Percentiles rank a stretch among this genome's conserved stretches.
Conservation (phyloP, 2,113 vertebrate genomes). For the Pardalotus punctatus region DNA sequence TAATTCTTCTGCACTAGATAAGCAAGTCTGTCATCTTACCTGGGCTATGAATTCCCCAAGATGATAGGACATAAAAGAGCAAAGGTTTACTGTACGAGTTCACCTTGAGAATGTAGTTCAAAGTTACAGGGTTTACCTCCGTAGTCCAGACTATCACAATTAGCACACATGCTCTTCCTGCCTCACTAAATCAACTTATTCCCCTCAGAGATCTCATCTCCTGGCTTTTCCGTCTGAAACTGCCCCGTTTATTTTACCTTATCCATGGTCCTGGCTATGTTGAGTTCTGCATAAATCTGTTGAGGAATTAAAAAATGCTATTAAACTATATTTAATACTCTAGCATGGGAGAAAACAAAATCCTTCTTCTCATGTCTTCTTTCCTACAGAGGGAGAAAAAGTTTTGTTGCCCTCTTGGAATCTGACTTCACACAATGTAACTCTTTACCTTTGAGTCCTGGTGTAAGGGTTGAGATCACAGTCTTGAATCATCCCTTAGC, state of each 20-base stretch:
- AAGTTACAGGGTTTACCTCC: background rate
- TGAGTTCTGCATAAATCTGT: background rate
- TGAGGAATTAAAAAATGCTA: background rate
- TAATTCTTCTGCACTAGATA: background rate
- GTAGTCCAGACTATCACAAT: background rate
- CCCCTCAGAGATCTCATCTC: background rate
- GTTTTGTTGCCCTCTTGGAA: background rate
- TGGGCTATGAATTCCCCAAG: background rate
- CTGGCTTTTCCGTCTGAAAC: background rate
- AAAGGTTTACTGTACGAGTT: background rate
- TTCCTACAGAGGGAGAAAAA: background rate
- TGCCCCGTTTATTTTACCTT: background rate
- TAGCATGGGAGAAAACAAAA: background rate
- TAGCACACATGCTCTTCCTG: background rate
- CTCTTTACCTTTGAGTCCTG: background rate
- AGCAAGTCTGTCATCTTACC: background rate
- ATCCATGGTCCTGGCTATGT: background rate
- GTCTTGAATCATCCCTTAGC: background rate
- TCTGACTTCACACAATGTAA: background rate
- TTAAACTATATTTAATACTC: background rate
- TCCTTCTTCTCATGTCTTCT: background rate
- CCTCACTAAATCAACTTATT: background rate
- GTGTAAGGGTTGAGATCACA: background rate
- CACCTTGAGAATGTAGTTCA: background rate
- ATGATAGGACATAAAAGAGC: background rate